Base-by-base conservation (phyloP, 2,113 vertebrate species). In the Stegostoma tigrinum region DNA sequence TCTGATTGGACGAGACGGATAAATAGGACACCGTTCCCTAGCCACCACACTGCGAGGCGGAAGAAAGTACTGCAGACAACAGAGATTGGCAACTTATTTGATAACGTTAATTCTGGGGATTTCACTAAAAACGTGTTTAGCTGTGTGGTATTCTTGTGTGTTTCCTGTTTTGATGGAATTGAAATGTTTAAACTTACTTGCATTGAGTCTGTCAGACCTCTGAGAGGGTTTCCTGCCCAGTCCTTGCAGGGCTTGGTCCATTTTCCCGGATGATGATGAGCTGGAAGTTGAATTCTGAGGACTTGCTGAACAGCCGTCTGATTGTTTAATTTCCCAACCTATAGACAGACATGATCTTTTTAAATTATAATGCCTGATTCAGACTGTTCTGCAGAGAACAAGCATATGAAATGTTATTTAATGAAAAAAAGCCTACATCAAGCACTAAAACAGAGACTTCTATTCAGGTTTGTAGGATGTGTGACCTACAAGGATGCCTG, bases 201-300 rank as follows among this genome's bases (percentile, higher is more conserved):
- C 98, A 42, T 97, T 98, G 5, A 99, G 98, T 93, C 98, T 97
- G 96, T 98, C 97, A 2, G 99, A 97, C 52, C 98, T 98, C 96
- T 98, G 99, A 96, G 99, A 97, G 0, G 98, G 97, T 95, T 99
- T 99, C 97, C 98, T 98, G 5, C 97, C 97, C 96, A 98, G 96
- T 3, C 97, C 97, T 6, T 98, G 96, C 96, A 98, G 97, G 96
- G 98, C 98, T 64, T 96, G 97, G 17, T 99, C 98, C n/a, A 98
- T 97, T 97, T 98, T 98, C 94, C 97, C 95, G 17, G 98, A 97
- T 17, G 97, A 97, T 55, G 97, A 98, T n/a, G 97, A 98, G 52
- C 96, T 96, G 64, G 97, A 97, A 7, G 97, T 98, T 96, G 98
- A 97, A 96, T 97, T 98, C 80, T 98, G 98, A 70, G 97, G 97